Evolutionary conservation across 2,888 invertebrate species (phyloP).

Genomic region (Athetis lepigone): DNA sequence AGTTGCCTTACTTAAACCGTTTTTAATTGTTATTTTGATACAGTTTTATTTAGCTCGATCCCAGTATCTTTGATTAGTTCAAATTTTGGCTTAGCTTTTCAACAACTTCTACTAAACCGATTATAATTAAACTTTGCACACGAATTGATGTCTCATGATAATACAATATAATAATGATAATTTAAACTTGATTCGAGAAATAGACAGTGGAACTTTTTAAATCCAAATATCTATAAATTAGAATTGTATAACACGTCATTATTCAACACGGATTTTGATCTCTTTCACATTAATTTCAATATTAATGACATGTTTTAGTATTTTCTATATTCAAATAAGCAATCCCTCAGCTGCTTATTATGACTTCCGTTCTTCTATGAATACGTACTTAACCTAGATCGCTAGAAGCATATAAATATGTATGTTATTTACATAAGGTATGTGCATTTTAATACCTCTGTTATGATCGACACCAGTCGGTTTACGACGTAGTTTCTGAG

Average conservation of each 20-base stretch:
- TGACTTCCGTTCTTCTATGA: slow-evolving; percentile 25
- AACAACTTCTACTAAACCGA: no score
- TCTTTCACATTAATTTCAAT: neutral
- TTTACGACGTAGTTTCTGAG: slow-evolving; percentile 12
- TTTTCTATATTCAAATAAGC: slow-evolving; percentile 6
- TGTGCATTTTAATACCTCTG: slow-evolving; percentile 28
- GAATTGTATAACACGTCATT: neutral
- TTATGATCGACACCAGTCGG: slow-evolving; percentile 7
- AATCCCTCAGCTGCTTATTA: slow-evolving; percentile 11
- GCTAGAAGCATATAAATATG: slow-evolving; percentile 24
- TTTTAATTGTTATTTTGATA: neutral
- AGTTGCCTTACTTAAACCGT: neutral
- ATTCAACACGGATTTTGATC: neutral
- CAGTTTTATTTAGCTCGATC: neutral
- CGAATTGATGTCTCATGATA: no score
- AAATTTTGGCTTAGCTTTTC: no score
- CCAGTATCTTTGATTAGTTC: no score
- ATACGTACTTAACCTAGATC: slow-evolving; percentile 42
- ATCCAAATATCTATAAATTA: no score
- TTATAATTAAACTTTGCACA: no score
- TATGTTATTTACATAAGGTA: slow-evolving; percentile 36
- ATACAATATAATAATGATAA: no score
- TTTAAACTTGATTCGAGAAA: no score
- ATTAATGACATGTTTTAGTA: neutral
- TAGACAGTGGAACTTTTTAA: no score